These are phyloP conservation scores for Hormiphora californensis DNA, from an alignment of 37 sponge, comb jelly and placozoan genomes.

Conservation along the genomic window DNA sequence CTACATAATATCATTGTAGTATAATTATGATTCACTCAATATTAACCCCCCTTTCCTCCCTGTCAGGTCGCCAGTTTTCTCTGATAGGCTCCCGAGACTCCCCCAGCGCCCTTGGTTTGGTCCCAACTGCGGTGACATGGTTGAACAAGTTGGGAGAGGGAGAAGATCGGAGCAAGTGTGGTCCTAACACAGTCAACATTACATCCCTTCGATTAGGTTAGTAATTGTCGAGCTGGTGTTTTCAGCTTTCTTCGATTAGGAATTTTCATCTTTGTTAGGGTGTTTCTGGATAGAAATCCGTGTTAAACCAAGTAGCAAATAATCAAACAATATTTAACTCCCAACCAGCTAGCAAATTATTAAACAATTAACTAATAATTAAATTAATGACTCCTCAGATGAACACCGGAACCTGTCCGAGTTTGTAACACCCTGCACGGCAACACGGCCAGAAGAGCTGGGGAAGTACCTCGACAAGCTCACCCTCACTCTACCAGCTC, in stretches of 20 bases:
- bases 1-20: too few relatives aligned
- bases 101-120: constrained; percentile 17
- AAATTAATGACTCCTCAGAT: too few relatives aligned
- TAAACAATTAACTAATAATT: too few relatives aligned
- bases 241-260: too few relatives aligned
- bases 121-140: constrained; percentile 49
- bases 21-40: too few relatives aligned
- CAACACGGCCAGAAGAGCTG: constrained; percentile 20
- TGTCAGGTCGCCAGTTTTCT: constrained; percentile 41
- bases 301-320: too few relatives aligned
- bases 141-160: constrained; percentile 47
- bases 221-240: too few relatives aligned
- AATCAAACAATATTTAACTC: too few relatives aligned
- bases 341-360: too few relatives aligned
- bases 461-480: constrained; percentile 51
- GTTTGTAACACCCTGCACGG: constrained; percentile 15
- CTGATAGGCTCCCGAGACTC: constrained; percentile 53
- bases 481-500: constrained; percentile 27
- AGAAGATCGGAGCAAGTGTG: constrained; percentile 53
- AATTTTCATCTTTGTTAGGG: too few relatives aligned
- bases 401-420: constrained; percentile 25
- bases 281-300: too few relatives aligned
- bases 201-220: constrained; percentile 31
- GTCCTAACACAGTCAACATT: constrained; percentile 36
- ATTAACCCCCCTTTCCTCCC: not conserved